These are phyloP conservation scores for Microcebus murinus DNA, from an alignment of 2,113 vertebrate species.

Conservation along the genomic window DNA sequence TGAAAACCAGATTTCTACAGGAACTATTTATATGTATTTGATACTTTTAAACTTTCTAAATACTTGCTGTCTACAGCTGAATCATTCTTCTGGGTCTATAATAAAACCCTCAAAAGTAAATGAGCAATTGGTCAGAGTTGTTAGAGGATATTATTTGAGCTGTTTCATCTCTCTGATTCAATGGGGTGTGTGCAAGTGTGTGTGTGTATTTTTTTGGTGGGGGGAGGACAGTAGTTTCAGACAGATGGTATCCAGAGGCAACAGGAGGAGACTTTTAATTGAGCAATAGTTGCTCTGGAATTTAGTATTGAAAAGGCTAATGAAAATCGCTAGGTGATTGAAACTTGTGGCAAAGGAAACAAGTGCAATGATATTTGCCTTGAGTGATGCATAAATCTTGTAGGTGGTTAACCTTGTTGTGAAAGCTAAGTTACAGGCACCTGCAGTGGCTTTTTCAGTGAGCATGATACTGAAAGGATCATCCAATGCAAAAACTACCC, in stretches of 20 bases:
- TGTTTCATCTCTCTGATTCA: constrained; percentile 69
- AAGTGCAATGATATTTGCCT: not conserved
- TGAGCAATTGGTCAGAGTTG: constrained; percentile 61
- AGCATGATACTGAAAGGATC: not conserved
- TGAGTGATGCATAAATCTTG: not conserved
- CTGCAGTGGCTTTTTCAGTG: not conserved
- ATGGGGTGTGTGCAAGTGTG: constrained; percentile 44
- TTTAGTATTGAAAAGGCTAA: not conserved
- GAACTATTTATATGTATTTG: constrained; percentile 47
- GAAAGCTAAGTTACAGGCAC: not conserved
- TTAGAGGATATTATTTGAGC: constrained; percentile 53
- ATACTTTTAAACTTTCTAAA: constrained; percentile 61
- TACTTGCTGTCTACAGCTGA: constrained; percentile 59
- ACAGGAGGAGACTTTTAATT: constrained; percentile 36
- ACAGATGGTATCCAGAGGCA: constrained; percentile 37
- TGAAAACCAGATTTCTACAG: constrained; percentile 51
- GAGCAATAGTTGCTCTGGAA: constrained; percentile 16
- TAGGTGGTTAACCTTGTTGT: not conserved
- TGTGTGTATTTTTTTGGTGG: not conserved
- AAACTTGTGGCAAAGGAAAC: not conserved
- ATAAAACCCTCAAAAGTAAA: constrained; percentile 60
- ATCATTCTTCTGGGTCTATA: constrained; percentile 55
- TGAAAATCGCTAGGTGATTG: not conserved
- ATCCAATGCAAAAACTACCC: not conserved
- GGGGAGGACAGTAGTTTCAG: constrained; percentile 27